Evolutionary conservation across 2,797 vertebrate species (phyloP).

Genomic region (Bradypodion pumilum): DNA sequence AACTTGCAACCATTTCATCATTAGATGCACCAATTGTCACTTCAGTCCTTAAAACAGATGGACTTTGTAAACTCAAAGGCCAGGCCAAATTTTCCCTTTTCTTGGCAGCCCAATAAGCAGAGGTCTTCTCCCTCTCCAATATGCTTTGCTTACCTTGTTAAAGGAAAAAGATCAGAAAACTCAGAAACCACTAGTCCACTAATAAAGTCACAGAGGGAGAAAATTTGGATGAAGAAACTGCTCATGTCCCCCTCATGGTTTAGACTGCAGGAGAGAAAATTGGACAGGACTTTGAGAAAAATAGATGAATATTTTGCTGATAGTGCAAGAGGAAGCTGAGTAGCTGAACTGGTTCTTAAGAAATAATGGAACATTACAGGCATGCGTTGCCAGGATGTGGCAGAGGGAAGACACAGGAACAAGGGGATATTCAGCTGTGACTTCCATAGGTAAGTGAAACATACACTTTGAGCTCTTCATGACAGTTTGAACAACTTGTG

Average conservation of each 20-base stretch:
- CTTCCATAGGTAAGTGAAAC: background rate
- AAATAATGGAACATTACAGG: background rate
- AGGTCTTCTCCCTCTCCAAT: background rate
- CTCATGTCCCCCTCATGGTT: background rate
- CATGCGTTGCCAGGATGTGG: background rate
- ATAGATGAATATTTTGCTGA: background rate
- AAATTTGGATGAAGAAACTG: background rate
- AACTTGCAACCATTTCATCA: slow-evolving; percentile 19
- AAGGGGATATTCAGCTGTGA: background rate
- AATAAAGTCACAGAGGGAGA: background rate
- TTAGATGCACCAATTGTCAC: slow-evolving; percentile 3
- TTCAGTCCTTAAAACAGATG: background rate
- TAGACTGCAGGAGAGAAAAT: background rate
- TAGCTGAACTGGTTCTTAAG: background rate
- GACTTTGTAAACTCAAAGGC: background rate
- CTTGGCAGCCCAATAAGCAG: background rate
- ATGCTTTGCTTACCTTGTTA: slow-evolving; percentile 2
- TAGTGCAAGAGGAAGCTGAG: background rate
- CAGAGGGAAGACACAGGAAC: background rate
- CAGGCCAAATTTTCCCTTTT: background rate
- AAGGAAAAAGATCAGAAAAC: background rate
- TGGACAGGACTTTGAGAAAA: background rate
- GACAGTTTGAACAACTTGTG: background rate
- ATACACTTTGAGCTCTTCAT: background rate
- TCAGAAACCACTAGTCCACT: background rate